These are phyloP conservation scores for Abramis brama DNA, from an alignment of 2,113 vertebrate species.

Conservation along the genomic window DNA sequence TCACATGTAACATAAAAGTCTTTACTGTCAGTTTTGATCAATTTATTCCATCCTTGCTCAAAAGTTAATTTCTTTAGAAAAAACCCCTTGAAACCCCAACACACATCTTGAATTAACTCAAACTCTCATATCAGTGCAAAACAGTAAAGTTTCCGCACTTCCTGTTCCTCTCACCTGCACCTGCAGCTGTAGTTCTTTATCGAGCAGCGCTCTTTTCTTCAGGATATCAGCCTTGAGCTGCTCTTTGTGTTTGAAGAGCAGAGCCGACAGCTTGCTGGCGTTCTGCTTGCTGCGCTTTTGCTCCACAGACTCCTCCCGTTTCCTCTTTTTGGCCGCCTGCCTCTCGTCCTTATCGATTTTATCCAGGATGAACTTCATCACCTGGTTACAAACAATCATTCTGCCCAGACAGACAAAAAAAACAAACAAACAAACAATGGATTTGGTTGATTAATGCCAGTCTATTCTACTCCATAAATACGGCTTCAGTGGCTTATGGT, in stretches of 20 bases:
- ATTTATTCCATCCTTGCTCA: too few relatives aligned
- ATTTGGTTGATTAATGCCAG: not conserved
- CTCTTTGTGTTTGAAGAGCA: slow-evolving; percentile 98
- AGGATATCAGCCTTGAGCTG: slow-evolving; percentile 96
- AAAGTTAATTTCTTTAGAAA: too few relatives aligned
- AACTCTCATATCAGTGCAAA: not conserved
- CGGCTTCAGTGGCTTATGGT: not conserved
- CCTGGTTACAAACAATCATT: slow-evolving; percentile 99
- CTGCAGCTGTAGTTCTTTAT: slow-evolving; percentile 96
- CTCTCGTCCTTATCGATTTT: slow-evolving; percentile 99
- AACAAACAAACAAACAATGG: not conserved
- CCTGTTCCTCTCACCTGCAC: slow-evolving; percentile 84
- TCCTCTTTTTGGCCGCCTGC: slow-evolving; percentile 94
- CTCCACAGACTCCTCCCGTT: slow-evolving; percentile 95
- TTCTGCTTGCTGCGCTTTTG: slow-evolving; percentile 97
- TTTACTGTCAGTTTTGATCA: too few relatives aligned
- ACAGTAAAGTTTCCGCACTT: not conserved
- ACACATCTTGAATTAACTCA: not conserved
- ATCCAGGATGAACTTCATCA: slow-evolving; percentile 98
- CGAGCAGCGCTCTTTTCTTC: slow-evolving; percentile 94
- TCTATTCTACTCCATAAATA: not conserved
- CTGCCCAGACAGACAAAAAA: slow-evolving; percentile 65
- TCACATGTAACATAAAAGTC: too few relatives aligned
- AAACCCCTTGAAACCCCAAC: not conserved
- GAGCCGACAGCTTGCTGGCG: slow-evolving; percentile 90